A percentile compares a stretch with the other conserved stretches of the same genome.
Evolutionary conservation across 2,797 vertebrate genomes (phyloP).

Genomic region (Alouatta caraya): DNA sequence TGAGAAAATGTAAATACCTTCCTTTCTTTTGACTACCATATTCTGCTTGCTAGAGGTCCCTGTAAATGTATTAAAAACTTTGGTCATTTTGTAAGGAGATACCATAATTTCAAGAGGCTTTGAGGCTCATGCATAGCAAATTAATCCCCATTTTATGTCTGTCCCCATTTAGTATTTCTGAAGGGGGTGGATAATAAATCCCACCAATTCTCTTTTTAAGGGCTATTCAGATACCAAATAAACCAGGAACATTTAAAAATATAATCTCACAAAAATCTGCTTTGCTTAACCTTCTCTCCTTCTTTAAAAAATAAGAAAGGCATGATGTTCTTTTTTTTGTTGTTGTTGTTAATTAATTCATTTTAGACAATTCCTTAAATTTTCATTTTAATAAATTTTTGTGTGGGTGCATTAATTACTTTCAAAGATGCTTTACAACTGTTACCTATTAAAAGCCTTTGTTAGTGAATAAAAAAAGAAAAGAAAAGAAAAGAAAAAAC

Average conservation of each 20-base stretch:
- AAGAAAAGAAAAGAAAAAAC: conserved; percentile 43
- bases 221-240: conserved; percentile 75
- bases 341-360: conserved; percentile 80
- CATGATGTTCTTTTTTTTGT: conserved; percentile 77
- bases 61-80: conserved; percentile 51
- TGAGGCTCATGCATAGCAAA: conserved; percentile 50
- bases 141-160: conserved; percentile 67
- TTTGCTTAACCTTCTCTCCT: conserved; percentile 76
- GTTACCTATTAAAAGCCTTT: conserved; percentile 76
- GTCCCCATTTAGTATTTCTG: conserved; percentile 61
- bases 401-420: conserved; percentile 81
- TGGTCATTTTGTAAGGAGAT: conserved; percentile 42
- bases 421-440: conserved; percentile 78
- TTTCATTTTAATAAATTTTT: conserved; percentile 83
- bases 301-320: conserved; percentile 80
- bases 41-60: conserved; percentile 21
- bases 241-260: conserved; percentile 70
- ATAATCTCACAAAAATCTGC: conserved; percentile 66
- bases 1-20: background rate
- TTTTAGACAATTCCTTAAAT: conserved; percentile 83
- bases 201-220: conserved; percentile 67
- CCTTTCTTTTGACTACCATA: background rate
- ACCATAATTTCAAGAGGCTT: conserved; percentile 47
- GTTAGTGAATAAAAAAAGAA: conserved; percentile 69
- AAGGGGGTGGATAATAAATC: conserved; percentile 64